A percentile compares a stretch with the other conserved stretches of the same genome.
Evolutionary conservation across 1,140 invertebrate genomes (phyloP).

Genomic region (Drosophila parvula): DNA sequence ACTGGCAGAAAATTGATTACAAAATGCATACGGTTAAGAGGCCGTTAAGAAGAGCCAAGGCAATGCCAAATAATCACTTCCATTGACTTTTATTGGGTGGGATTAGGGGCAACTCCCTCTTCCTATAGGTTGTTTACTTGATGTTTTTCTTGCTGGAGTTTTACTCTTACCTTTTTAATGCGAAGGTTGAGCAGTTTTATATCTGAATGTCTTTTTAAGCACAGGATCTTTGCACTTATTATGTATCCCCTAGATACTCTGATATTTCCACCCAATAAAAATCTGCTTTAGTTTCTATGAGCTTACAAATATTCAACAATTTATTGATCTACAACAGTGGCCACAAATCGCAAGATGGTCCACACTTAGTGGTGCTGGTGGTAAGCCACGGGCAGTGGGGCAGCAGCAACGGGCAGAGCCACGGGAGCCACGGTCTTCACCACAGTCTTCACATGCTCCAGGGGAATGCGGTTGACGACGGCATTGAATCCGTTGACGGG

Average conservation of each 20-base stretch:
- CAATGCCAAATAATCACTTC: slow-evolving; percentile 22
- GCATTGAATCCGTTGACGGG: slow-evolving; percentile 83
- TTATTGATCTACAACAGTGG: slow-evolving; percentile 57
- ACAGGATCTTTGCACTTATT: not conserved
- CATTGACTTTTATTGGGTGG: slow-evolving; percentile 18
- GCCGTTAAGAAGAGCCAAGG: slow-evolving; percentile 25
- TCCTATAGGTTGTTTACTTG: not conserved
- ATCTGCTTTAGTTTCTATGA: not conserved
- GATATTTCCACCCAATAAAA: not conserved
- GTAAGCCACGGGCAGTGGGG: slow-evolving; percentile 58
- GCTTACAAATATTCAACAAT: slow-evolving; percentile 79
- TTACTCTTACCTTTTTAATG: not conserved
- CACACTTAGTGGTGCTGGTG: slow-evolving; percentile 61
- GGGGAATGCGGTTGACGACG: slow-evolving; percentile 83
- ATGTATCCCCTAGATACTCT: not conserved
- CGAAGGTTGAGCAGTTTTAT: not conserved
- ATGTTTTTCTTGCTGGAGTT: not conserved
- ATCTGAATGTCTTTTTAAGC: no score
- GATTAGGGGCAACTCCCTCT: slow-evolving; percentile 11
- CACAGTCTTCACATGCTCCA: slow-evolving; percentile 69
- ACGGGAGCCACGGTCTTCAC: slow-evolving; percentile 70
- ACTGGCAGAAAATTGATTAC: slow-evolving; percentile 59
- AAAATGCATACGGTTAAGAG: slow-evolving; percentile 37
- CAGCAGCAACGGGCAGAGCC: slow-evolving; percentile 55
- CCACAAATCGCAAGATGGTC: slow-evolving; percentile 13